Evolutionary conservation across 2,888 invertebrate species (phyloP), one percentile per base, ranked within the genome.

Genomic region (Hedya salicella): DNA sequence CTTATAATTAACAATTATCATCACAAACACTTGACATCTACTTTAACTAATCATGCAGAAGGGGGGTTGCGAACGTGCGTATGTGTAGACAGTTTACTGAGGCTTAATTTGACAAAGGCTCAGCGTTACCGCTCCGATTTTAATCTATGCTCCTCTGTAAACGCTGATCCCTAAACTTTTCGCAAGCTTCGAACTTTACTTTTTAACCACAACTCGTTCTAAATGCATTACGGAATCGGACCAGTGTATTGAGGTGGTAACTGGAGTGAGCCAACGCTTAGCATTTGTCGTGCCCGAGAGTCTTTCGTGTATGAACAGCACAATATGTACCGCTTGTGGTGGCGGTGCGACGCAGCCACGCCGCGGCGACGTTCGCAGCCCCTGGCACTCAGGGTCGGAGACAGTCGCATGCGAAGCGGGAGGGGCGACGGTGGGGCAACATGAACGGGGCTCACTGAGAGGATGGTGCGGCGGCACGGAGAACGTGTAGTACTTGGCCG

Each of bases 401-500:
- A 85, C 92, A 90, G 89, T 90, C 90, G 86, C 91, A 91, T 92
- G 92, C 91, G 92, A 91, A 91, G 91, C 91, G 81, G 92, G 92
- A 91, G 86, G 89, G 92, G 91, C 90, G 92, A 89, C 90, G 92
- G 92, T 89, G 91, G 90, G 89, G 91, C 91, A 89, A 91, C 91
- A 91, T 91, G 94, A 92, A 91, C 91, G 90, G 91, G 91, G 92
- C 93, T 92, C 91, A 93, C 93, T 92, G 89, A 92, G 89, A 87
- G 93, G 93, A 88, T 92, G 93, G 91, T 91, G 93, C 89, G 92
- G 91, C 88, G 92, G 92, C 88, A 91, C 93, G 88, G 94, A 93
- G 88, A 94, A 94, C 83, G 94, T 94, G 87, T 94, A 94, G 87
- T 94, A 93, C 92, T 94, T 94, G 87, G 94, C 94, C 77, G 94